phyloP scores from a whole-genome alignment of 2,113 vertebrate species.

The Desmodus rotundus region DNA sequence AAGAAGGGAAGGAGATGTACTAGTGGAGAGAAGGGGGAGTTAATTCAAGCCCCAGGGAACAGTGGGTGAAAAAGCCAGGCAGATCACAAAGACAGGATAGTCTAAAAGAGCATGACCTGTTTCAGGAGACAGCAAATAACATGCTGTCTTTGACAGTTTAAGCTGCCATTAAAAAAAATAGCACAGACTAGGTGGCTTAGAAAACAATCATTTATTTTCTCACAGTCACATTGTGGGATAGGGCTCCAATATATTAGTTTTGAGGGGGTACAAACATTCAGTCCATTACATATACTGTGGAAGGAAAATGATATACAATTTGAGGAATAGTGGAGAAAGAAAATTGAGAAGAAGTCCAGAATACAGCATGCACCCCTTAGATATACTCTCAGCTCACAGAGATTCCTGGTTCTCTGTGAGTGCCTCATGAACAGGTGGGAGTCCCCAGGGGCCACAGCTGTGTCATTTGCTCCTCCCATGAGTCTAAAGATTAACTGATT shows the following conservation, averaged over 20 bases:
- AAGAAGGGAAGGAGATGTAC: background rate
- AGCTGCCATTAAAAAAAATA: background rate
- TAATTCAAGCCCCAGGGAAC: background rate
- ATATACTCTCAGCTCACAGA: background rate
- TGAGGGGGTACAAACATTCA: background rate
- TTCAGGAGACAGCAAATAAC: background rate
- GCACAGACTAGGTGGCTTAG: background rate
- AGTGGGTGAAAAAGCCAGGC: background rate
- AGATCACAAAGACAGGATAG: background rate
- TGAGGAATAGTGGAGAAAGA: background rate
- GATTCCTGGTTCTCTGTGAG: background rate
- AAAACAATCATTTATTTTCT: background rate
- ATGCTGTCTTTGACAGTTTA: background rate
- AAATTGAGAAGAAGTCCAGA: background rate
- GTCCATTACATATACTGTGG: background rate
- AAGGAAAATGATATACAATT: background rate
- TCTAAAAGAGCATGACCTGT: background rate
- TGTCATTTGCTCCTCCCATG: background rate
- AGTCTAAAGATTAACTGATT: background rate
- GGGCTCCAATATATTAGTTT: background rate
- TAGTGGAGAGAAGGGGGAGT: background rate
- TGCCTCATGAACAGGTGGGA: background rate
- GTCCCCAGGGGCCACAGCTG: background rate
- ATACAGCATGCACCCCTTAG: background rate
- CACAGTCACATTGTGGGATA: background rate